A percentile compares a stretch with the other conserved stretches of the same genome.
phyloP scores from a whole-genome alignment of 1,140 invertebrate species.

The Hyles euphorbiae region DNA sequence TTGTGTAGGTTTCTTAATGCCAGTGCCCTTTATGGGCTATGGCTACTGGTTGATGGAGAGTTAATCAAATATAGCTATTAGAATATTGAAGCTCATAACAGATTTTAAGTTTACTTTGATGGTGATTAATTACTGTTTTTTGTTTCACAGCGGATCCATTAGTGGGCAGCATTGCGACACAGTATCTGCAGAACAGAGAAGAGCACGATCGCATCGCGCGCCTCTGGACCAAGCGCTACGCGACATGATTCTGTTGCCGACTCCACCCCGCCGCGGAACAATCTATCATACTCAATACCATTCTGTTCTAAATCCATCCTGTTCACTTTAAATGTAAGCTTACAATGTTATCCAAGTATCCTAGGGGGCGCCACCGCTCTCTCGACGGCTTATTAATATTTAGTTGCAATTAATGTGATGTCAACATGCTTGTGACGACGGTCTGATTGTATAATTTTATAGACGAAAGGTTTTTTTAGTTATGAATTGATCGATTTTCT shows the following conservation, averaged over 20 bases:
- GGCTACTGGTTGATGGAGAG: too few relatives aligned
- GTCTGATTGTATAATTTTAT: constrained; percentile 43
- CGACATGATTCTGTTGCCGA: constrained; percentile 84
- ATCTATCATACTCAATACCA: constrained; percentile 58
- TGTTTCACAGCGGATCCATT: constrained; percentile 91
- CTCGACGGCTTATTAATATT: constrained; percentile 46
- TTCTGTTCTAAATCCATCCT: constrained; percentile 64
- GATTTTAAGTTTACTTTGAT: neutral
- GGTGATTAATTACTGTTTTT: neutral
- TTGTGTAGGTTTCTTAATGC: too few relatives aligned
- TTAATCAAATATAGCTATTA: too few relatives aligned
- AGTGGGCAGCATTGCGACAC: constrained; percentile 98
- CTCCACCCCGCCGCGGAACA: constrained; percentile 24
- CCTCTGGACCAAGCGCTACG: constrained; percentile 98
- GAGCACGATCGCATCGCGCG: constrained; percentile 98
- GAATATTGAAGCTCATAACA: too few relatives aligned
- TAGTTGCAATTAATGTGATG: constrained; percentile 63
- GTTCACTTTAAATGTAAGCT: constrained; percentile 56
- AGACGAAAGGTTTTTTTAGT: constrained; percentile 39
- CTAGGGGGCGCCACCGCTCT: neutral
- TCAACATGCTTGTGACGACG: constrained; percentile 40
- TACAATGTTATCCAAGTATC: constrained; percentile 37
- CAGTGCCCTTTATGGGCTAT: too few relatives aligned
- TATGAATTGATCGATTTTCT: constrained; percentile 38
- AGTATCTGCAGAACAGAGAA: constrained; percentile 97